Percentiles rank a stretch among this genome's conserved stretches.
Evolutionary conservation across 2,113 vertebrate species (phyloP).

Genomic region (Casuarius casuarius): DNA sequence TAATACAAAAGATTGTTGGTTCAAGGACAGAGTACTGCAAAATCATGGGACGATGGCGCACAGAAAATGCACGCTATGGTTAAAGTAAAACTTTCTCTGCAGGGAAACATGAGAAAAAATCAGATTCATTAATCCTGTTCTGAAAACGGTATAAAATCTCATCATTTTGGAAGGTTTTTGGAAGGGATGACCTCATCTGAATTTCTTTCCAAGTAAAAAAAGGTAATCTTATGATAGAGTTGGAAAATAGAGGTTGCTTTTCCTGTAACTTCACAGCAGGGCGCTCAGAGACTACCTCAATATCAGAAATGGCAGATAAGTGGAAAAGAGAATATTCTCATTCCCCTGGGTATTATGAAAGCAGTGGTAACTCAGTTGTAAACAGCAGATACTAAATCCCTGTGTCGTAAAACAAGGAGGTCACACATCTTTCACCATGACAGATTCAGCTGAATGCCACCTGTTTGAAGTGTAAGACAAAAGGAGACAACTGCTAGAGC

Average conservation of each 20-base stretch:
- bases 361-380: background rate
- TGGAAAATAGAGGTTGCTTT: background rate
- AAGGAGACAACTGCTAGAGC: background rate
- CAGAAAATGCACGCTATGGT: background rate
- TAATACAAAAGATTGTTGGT: background rate
- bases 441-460: background rate
- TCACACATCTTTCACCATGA: background rate
- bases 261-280: background rate
- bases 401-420: background rate
- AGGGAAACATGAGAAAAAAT: background rate
- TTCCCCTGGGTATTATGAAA: background rate
- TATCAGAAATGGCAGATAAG: background rate
- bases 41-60: background rate
- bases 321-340: background rate
- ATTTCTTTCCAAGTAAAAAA: background rate
- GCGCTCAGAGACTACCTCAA: background rate
- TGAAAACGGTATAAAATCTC: background rate
- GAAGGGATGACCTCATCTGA: background rate
- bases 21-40: background rate
- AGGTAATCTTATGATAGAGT: background rate
- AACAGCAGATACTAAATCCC: background rate
- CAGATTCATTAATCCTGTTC: background rate
- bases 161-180: background rate
- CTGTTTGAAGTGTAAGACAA: background rate
- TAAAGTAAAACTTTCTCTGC: background rate